Evolutionary conservation across 1,140 invertebrate genomes (phyloP), one percentile per base, ranked within the genome.

Genomic region (Diachasma alloeum): DNA sequence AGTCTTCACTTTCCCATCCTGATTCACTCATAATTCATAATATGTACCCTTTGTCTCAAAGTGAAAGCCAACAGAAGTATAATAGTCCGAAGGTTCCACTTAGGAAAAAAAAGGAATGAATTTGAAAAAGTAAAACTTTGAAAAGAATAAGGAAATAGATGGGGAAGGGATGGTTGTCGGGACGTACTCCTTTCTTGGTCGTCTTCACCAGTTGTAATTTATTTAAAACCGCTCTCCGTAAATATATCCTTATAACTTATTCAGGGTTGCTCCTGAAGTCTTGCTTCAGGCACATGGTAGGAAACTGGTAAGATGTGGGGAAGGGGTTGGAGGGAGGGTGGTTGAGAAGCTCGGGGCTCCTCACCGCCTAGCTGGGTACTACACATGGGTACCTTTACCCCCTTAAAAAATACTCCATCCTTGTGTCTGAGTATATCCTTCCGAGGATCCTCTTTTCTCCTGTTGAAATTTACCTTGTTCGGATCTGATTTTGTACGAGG

Each of bases 221-320:
- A 90, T 90, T 90, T 89, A 90, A 89, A 89, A 89, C 85, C 83
- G 82, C 86, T 85, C 85, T 82, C 85, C 88, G 87, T 89, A 90
- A 89, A 90, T 90, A 89, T 87, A 87, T 87, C 85, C 86, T 83
- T 83, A 87, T 90, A 81, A 88, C 85, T 89, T 90, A 90, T 90
- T 90, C 88, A 90, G 79, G 71, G 31, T 46, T 66, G 69, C 67
- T 72, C 73, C 31, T 78, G 63, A 78, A 48, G 24, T 37, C 74
- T 36, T 75, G 63, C 74, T 48, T 26, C 31, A 31, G 17, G 53
- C 59, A 63, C 73, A 70, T 42, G 39, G 37, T n/a, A 11, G 72
- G 39, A 56, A 56, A 17, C 5, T 56, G 13, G 24, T 24, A 63
- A 63, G 59, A 53, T 3, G 13, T 4, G 59, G 59, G 15, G 59